A percentile compares a stretch with the other conserved stretches of the same genome.
Conservation (phyloP, 2,113 vertebrate species). For the Tupaia tana region DNA sequence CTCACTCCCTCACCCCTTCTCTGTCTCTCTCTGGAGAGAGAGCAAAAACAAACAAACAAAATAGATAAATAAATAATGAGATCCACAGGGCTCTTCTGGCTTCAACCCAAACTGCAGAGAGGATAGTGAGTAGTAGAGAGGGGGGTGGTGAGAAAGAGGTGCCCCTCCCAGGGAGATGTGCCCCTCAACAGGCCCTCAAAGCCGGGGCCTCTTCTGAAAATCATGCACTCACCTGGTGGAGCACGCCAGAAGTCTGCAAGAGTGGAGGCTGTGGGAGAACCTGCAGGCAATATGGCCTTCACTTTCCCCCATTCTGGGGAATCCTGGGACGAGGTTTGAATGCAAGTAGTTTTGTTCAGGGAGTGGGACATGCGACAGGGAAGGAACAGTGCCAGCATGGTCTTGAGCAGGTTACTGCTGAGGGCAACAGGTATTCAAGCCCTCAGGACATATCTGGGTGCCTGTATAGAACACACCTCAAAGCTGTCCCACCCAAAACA, state of each 20-base stretch:
- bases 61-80: too few relatives aligned
- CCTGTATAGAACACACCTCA: not conserved
- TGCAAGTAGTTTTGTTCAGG: not conserved
- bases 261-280: fast-evolving
- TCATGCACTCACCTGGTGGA: fast-evolving
- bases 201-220: not conserved
- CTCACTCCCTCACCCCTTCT: too few relatives aligned
- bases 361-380: not conserved
- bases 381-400: fast-evolving
- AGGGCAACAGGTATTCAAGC: too few relatives aligned
- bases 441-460: fast-evolving
- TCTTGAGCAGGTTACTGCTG: not conserved
- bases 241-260: fast-evolving
- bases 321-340: not conserved
- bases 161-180: not conserved
- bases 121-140: not conserved
- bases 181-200: not conserved
- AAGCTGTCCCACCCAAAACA: not conserved
- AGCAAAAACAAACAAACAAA: too few relatives aligned
- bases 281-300: fast-evolving
- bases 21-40: too few relatives aligned
- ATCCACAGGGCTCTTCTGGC: not conserved
- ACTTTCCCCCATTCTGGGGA: not conserved
- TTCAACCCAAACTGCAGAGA: not conserved
- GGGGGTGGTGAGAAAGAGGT: fast-evolving